Conservation (phyloP, 2,797 vertebrate genomes). For the Sebastes matsubarae region DNA sequence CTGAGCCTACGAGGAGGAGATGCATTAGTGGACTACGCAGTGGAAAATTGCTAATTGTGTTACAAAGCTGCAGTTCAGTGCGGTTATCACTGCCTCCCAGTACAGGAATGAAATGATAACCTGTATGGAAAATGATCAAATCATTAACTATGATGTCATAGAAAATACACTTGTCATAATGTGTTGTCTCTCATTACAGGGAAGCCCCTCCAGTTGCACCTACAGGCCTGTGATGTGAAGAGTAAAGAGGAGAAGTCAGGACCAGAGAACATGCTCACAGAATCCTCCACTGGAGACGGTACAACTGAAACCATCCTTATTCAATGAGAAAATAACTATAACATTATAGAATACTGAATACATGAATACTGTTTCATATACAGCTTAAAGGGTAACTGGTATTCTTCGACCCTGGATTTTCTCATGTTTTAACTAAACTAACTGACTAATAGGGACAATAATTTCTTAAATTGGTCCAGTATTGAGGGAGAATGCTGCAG, state of each 20-base stretch:
- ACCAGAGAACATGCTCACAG: slow-evolving; percentile 93
- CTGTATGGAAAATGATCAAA: not conserved
- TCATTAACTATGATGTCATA: not conserved
- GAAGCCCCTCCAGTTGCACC: slow-evolving; percentile 88
- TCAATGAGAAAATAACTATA: not conserved
- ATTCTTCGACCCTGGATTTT: too few species aligned
- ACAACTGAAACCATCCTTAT: slow-evolving; percentile 21
- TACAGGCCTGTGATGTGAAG: slow-evolving; percentile 97
- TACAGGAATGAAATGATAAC: not conserved
- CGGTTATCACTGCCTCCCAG: not conserved
- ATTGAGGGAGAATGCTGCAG: too few species aligned
- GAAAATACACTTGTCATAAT: not conserved
- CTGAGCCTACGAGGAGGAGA: not conserved
- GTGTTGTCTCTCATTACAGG: slow-evolving; percentile 75
- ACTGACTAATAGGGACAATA: too few species aligned
- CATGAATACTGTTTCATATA: not conserved
- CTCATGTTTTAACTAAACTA: too few species aligned
- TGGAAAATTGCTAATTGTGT: slow-evolving; percentile 6
- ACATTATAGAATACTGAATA: too few species aligned
- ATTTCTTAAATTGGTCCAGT: too few species aligned
- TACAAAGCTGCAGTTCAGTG: not conserved
- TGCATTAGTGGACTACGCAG: slow-evolving; percentile 16
- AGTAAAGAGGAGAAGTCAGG: slow-evolving; percentile 98
- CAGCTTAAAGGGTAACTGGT: not conserved
- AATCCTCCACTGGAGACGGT: slow-evolving; percentile 93